phyloP scores from a whole-genome alignment of 1,140 invertebrate species.

The Drosophila obscura region DNA sequence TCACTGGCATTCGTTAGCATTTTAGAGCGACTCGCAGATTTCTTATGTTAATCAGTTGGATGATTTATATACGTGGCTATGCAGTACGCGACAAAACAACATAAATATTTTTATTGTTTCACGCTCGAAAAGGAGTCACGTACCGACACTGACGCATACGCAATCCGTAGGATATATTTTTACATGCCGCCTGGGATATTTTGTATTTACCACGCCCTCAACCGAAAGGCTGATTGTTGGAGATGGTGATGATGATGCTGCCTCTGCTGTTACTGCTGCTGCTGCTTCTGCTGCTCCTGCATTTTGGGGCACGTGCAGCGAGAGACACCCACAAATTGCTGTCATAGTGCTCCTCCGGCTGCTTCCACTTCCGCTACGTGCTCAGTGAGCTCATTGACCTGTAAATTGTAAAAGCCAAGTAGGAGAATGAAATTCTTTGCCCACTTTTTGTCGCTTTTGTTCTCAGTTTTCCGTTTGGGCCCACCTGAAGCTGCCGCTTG shows the following conservation, averaged over 20 bases:
- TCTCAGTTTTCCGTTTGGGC: not conserved
- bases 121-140: slow-evolving; percentile 31
- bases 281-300: not conserved
- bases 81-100: slow-evolving; percentile 3
- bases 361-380: slow-evolving; percentile 4
- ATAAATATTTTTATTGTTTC: slow-evolving; percentile 39
- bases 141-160: slow-evolving; percentile 43
- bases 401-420: slow-evolving; percentile 16
- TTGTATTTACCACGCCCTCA: slow-evolving; percentile 34
- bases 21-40: slow-evolving; percentile 28
- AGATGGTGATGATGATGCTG: slow-evolving; percentile 9
- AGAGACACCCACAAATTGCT: slow-evolving; percentile 48
- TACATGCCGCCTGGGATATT: slow-evolving; percentile 18
- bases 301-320: slow-evolving; percentile 15
- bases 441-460: slow-evolving; percentile 22
- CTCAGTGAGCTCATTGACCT: slow-evolving; percentile 51
- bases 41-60: slow-evolving; percentile 43
- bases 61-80: slow-evolving; percentile 39
- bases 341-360: slow-evolving; percentile 16
- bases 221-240: slow-evolving; percentile 28
- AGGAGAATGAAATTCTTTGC: slow-evolving; percentile 13
- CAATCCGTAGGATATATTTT: slow-evolving; percentile 37
- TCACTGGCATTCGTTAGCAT: slow-evolving; percentile 26
- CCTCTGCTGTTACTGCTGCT: not conserved
- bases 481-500: slow-evolving; percentile 44